Evolutionary conservation across 64 coral and sea anemone species (phyloP).

Genomic region (Platygyra sinensis): DNA sequence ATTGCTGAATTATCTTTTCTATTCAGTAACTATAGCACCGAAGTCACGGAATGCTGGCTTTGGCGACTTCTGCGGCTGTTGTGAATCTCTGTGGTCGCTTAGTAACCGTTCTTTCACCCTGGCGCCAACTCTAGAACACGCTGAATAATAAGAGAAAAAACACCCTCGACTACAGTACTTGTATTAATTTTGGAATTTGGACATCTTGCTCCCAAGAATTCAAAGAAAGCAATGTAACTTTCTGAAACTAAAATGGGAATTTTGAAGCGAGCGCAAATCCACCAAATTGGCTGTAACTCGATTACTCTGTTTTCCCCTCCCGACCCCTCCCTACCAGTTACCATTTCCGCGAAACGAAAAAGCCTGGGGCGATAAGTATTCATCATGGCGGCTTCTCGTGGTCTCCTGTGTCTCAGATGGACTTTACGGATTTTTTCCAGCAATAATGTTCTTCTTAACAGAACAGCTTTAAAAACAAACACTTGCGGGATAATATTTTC

Average conservation of each 20-base stretch:
- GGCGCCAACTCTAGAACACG: not conserved
- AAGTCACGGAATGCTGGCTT: slow-evolving; percentile 9
- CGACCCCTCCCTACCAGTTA: not conserved
- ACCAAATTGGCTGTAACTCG: too few relatives aligned
- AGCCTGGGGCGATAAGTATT: not conserved
- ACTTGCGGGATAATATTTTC: not conserved
- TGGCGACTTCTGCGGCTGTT: not conserved
- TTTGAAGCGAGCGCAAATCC: too few relatives aligned
- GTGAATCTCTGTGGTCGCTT: slow-evolving; percentile 31
- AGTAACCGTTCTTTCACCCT: slow-evolving; percentile 14
- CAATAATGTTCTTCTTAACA: not conserved
- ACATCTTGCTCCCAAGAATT: too few relatives aligned
- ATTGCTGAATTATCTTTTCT: not conserved
- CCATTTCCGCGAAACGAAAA: not conserved
- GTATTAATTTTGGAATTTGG: too few relatives aligned
- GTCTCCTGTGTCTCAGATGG: not conserved
- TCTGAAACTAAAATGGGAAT: too few relatives aligned
- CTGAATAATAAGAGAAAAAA: too few relatives aligned
- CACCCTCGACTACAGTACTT: too few relatives aligned
- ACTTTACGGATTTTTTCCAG: slow-evolving; percentile 2
- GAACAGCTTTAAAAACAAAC: not conserved
- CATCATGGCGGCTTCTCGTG: slow-evolving; percentile 22
- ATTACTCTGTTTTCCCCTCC: not conserved
- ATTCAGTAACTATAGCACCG: slow-evolving; percentile 1
- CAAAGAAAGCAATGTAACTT: too few relatives aligned